phyloP scores from a whole-genome alignment of 2,113 vertebrate genomes.

The Jaculus jaculus region DNA sequence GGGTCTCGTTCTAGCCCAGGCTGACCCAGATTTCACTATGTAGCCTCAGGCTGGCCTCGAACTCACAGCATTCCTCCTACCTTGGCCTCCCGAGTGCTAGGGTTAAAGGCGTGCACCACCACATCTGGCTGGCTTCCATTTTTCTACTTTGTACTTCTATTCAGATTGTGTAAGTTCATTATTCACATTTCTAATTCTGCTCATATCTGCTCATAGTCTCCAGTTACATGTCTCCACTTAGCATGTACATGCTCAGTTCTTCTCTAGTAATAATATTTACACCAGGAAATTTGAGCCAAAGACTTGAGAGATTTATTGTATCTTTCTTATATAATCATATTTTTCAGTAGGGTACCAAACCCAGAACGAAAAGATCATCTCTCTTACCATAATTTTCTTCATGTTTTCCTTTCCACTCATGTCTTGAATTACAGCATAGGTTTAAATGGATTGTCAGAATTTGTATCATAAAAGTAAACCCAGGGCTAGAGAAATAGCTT shows the following conservation, averaged over 20 bases:
- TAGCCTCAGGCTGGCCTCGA: too few species aligned
- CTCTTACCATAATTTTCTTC: neutral
- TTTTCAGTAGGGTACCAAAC: slow-evolving; percentile 7
- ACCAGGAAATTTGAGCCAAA: neutral
- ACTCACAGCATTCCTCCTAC: too few species aligned
- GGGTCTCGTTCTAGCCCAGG: too few species aligned
- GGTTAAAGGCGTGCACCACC: too few species aligned
- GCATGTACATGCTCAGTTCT: neutral
- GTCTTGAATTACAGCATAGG: slow-evolving; percentile 11
- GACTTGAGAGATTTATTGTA: slow-evolving; percentile 32
- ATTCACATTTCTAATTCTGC: neutral
- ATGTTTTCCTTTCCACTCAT: neutral
- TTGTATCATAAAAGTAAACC: neutral
- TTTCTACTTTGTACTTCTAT: neutral
- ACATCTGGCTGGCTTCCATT: neutral
- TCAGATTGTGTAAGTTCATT: neutral
- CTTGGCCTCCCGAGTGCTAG: too few species aligned
- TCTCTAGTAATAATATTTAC: neutral
- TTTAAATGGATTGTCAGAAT: neutral
- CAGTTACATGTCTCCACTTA: neutral
- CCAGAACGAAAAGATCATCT: neutral
- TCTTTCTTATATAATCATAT: neutral
- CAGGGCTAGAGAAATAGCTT: too few species aligned
- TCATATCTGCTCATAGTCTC: neutral
- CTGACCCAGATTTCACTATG: too few species aligned